phyloP scores from a whole-genome alignment of 2,113 vertebrate species.

The Oncorhynchus keta region DNA sequence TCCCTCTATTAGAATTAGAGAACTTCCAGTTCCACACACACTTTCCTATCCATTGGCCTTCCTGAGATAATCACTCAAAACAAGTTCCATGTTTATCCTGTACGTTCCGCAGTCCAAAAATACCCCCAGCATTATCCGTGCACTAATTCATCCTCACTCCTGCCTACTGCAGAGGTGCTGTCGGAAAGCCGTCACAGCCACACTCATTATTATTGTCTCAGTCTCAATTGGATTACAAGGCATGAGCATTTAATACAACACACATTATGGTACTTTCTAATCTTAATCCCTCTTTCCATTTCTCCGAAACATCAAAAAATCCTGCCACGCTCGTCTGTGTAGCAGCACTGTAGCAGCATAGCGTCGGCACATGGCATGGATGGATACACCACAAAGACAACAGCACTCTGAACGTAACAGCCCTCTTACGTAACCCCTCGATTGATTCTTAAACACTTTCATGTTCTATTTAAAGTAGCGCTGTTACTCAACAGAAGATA shows the following conservation, averaged over 20 bases:
- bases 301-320: too few species aligned
- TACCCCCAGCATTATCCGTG: background rate
- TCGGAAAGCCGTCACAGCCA: background rate
- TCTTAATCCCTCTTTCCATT: too few species aligned
- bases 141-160: background rate
- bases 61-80: too few species aligned
- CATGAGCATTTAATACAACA: background rate
- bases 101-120: too few species aligned
- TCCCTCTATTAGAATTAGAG: too few species aligned
- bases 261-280: too few species aligned
- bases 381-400: background rate
- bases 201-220: background rate
- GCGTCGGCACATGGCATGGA: too few species aligned
- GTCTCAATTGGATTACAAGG: constrained; percentile 2
- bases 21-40: too few species aligned
- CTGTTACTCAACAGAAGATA: background rate
- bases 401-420: background rate
- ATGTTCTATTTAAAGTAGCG: background rate
- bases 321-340: too few species aligned
- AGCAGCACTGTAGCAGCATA: too few species aligned
- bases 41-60: too few species aligned
- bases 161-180: background rate
- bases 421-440: background rate
- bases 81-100: too few species aligned
- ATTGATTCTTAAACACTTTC: constrained; percentile 1